Base-by-base conservation (phyloP, 2,888 invertebrate species). In the Drosophila ezoana region DNA sequence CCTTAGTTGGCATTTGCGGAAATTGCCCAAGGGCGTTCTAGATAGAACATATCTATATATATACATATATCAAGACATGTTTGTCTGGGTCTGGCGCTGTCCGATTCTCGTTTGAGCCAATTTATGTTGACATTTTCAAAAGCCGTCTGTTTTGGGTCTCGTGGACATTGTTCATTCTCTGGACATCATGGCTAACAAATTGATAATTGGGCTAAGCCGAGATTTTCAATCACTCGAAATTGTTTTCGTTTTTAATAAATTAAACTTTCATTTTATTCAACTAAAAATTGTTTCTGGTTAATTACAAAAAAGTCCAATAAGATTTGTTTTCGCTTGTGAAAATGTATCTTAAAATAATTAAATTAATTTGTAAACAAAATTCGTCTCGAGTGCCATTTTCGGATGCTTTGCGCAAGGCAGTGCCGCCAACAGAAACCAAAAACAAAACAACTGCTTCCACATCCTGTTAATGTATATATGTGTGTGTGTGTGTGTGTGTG, bases 291-390 rank as follows among this genome's bases (percentile, higher is more conserved):
- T 72, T 61, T 74, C 68, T 67, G 66, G 89, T 85, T 85, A 85
- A 87, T 87, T 74, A 89, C 85, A 85, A 79, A 87, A 87, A 85
- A 85, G 76, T 87, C 87, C 81, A 87, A 87, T 76, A 47, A 20
- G 44, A 41, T 48, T 65, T 57, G 44, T 48, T 16, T 8, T 47
- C 72, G 62, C 41, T 73, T 53, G 64, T 73, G 74, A 54, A 70
- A 56, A 40, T 56, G 51, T 37, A 56, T 48, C 76, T 79, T 79
- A 79, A 53, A 78, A 49, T 69, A 69, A 60, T 56, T 76, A 47
- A 66, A 73, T 76, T 38, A 64, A 58, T 54, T 57, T 67, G 61
- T 59, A 70, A 70, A 79, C 56, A 60, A 70, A 79, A 51, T 75
- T 70, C 53, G 49, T 40, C 45, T 65, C 63, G 60, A 45, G 64